Conservation (phyloP, 2,113 vertebrate species). For the Pseudonaja textilis region DNA sequence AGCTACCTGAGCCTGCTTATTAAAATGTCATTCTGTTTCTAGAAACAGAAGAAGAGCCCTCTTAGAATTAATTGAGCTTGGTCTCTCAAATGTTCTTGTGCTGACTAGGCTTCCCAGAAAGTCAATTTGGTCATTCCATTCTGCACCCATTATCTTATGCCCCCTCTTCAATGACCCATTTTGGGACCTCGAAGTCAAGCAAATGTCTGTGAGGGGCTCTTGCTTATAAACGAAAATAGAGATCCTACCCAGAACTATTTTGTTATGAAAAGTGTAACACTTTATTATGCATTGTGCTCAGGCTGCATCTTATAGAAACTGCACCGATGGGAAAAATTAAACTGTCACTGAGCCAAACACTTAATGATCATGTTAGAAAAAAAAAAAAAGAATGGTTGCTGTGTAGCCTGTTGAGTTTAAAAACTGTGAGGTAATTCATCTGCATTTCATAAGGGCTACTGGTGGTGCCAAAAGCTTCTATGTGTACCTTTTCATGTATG, state of each 20-base stretch:
- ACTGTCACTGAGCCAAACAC: constrained; percentile 8
- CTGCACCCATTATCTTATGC: too few relatives aligned
- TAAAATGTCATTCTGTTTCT: constrained; percentile 14
- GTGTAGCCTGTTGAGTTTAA: not conserved
- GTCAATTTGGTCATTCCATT: too few relatives aligned
- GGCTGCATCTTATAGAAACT: constrained; percentile 1
- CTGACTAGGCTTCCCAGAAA: not conserved
- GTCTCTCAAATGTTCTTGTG: not conserved
- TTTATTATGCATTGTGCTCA: constrained; percentile 12
- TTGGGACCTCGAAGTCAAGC: not conserved
- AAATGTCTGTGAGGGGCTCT: not conserved
- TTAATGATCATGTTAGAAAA: constrained; percentile 25
- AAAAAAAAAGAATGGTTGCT: not conserved
- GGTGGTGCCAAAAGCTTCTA: not conserved
- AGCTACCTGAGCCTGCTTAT: constrained; percentile 6
- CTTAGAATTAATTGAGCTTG: not conserved
- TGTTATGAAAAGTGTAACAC: not conserved
- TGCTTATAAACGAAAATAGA: not conserved
- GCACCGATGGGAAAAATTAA: constrained; percentile 24
- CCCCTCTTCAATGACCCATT: not conserved
- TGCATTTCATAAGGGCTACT: not conserved
- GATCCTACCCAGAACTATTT: not conserved
- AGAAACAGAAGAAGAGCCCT: not conserved
- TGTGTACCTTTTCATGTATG: not conserved
- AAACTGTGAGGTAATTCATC: not conserved